These are phyloP conservation scores for Chrysogorgia sp. DNA, from an alignment of 92 coral and sea anemone genomes.

Conservation along the genomic window DNA sequence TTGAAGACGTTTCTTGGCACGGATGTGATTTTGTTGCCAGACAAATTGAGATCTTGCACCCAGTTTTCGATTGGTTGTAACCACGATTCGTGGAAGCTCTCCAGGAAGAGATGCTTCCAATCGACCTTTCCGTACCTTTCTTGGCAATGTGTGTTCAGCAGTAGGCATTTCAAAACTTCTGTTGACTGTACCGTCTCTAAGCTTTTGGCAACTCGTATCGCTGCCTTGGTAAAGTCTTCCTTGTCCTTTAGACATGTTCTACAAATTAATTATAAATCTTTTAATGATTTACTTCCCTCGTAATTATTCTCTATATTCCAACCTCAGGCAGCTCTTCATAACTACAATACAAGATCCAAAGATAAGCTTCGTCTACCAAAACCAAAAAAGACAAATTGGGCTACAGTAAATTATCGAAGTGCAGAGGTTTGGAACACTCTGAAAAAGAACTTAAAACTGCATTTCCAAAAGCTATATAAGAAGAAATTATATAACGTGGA, in stretches of 20 bases:
- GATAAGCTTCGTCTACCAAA: no score
- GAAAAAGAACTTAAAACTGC: no score
- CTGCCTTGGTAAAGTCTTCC: conserved; percentile 70
- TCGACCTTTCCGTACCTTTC: conserved; percentile 61
- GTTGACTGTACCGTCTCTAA: conserved; percentile 51
- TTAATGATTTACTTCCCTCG: no score
- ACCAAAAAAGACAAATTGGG: no score
- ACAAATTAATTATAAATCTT: neutral
- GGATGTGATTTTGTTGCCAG: conserved; percentile 66
- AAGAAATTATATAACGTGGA: no score
- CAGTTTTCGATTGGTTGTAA: conserved; percentile 28
- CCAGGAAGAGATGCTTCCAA: conserved; percentile 76
- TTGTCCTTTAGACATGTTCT: conserved; percentile 66
- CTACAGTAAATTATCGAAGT: no score
- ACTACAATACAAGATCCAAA: no score
- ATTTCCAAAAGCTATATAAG: no score
- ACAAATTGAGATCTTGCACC: conserved; percentile 62
- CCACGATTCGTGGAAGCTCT: conserved; percentile 71
- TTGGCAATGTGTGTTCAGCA: conserved; percentile 72
- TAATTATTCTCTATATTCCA: no score
- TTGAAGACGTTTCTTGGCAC: conserved; percentile 71
- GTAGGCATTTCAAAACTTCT: conserved; percentile 64
- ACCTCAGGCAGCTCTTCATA: no score
- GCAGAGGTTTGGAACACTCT: no score
- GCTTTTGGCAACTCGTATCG: conserved; percentile 63